These are phyloP conservation scores for Cosmia trapezina DNA, from an alignment of 2,888 invertebrate genomes.

Conservation along the genomic window DNA sequence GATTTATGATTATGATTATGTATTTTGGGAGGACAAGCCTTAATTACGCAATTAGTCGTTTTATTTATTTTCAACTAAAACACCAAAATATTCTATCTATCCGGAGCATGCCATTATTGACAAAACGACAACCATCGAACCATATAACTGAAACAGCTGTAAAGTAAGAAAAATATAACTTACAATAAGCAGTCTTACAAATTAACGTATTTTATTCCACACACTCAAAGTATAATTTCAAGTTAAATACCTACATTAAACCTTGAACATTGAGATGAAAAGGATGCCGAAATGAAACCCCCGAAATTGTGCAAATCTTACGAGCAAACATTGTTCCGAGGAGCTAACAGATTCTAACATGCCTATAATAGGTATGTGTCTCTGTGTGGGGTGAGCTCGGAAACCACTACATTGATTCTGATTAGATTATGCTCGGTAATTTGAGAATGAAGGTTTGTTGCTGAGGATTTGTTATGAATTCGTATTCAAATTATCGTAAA, in stretches of 20 bases:
- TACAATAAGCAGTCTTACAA: not conserved
- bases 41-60: too few species aligned
- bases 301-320: constrained; percentile 53
- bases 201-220: constrained; percentile 13
- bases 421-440: constrained; percentile 30
- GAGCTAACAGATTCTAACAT: constrained; percentile 49
- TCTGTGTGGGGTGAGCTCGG: constrained; percentile 3
- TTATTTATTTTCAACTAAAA: not conserved
- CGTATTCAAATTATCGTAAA: not conserved
- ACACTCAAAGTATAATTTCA: constrained; percentile 30
- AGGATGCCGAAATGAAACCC: constrained; percentile 50
- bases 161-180: not conserved
- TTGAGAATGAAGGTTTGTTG: not conserved
- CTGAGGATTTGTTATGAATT: not conserved
- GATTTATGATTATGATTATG: too few species aligned
- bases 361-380: constrained; percentile 3
- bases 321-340: constrained; percentile 42
- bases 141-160: too few species aligned
- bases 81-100: not conserved
- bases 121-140: not conserved
- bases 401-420: constrained; percentile 18
- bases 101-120: not conserved
- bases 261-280: constrained; percentile 54
- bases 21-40: too few species aligned
- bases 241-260: constrained; percentile 45